Evolutionary conservation across 1,140 invertebrate genomes (phyloP), one percentile per base, ranked within the genome.

Genomic region (Drosophila willistoni): DNA sequence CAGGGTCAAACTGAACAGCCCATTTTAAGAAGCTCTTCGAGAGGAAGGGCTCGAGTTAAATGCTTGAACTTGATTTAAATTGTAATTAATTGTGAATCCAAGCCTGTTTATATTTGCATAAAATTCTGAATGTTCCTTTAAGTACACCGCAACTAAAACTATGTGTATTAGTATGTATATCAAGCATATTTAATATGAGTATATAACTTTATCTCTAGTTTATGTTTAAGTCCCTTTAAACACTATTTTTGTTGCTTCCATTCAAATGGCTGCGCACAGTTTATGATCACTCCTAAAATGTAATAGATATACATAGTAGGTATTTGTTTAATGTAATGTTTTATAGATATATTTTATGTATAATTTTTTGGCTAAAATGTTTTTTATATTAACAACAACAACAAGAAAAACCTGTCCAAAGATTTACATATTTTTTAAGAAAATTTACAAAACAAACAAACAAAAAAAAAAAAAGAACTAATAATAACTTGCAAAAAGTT

Each of bases 401-500:
- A 71, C 64, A 60, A 36, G 44, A 22, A 77, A 61, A 69, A 62
- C 71, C 80, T 71, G 80, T 89, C 84, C 84, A 89, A 44, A 77
- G 73, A 78, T 87, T 80, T 84, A 80, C 73, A 81, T 89, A 54
- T 74, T 77, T 86, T 82, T 77, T 77, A 79, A 72, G 56, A 29
- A 76, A 69, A 69, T 62, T 73, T 73, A 69, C 68, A 71, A 59
- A 44, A 62, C 62, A 19, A 60, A 60, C 41, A 47, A 19, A 39
- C 19, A 29, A 41, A 63, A 64, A 25, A 25, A 65, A 64, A 55
- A 25, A 36, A 47, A 56, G 69, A n/a, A 41, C 2, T 65, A 62
- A 62, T 44, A 47, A 59, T 42, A 71, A 71, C 36, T 34, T 51
- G n/a, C 5, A 29, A 62, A 61, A 62, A 25, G 59, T 63, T 72